Base-by-base conservation (phyloP, 2,797 vertebrate species). In the Rhinatrema bivittatum region DNA sequence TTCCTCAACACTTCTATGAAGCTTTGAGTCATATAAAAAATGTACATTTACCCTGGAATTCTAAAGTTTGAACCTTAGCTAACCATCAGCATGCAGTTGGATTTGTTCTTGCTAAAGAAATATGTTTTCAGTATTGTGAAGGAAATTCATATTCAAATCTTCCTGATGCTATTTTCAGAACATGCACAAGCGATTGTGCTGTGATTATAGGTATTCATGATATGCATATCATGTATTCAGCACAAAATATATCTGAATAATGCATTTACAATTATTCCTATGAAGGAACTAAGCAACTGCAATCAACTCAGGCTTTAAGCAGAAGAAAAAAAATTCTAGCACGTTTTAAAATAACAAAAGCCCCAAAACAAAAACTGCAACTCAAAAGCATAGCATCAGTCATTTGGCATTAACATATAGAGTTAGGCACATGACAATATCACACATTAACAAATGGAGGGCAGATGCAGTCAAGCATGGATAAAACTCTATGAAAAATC, bases 191-290 rank as follows among this genome's bases (percentile, higher is more conserved):
- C 72, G 52, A 52, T 57, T n/a, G 5, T 20, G 37, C 42, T 32
- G 66, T 78, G 72, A 81, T 81, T 78, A 78, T 72, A 70, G 68
- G 76, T 62, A 79, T 81, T 78, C 72, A 79, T 74, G 68, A 75
- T 78, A 78, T 73, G 70, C 65, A 65, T 72, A 75, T 70, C 63
- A 37, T 78, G 76, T 68, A 72, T 71, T 75, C 65, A 75, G 57
- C 71, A 79, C 74, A 75, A 79, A 82, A 67, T 66, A 73, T 75
- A 70, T 81, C 78, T 78, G 74, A 79, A 76, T 79, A 76, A 73
- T 78, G 72, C 68, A 73, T 70, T 75, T 76, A 74, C 74, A 78
- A 65, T 67, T 67, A 72, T 55, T 70, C 59, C 76, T 68, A 73
- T 79, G 82, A 81, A 78, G 67, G 67, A 60, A 68, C 62, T 42